Percentiles rank a stretch among this genome's conserved stretches.
These are phyloP conservation scores for Volucella bombylans DNA, from an alignment of 2,888 invertebrate genomes.

Conservation along the genomic window DNA sequence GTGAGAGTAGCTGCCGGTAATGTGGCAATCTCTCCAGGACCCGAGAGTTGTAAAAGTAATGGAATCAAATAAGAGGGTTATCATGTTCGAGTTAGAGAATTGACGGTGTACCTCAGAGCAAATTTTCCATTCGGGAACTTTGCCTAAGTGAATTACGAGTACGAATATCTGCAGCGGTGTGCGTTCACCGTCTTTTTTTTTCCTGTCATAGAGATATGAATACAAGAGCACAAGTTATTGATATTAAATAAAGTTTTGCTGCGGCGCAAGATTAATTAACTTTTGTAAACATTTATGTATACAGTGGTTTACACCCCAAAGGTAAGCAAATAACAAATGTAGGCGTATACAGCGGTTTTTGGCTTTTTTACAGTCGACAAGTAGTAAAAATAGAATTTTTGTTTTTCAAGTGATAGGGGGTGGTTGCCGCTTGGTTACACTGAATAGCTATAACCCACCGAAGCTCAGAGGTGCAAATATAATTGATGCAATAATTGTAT, in stretches of 20 bases:
- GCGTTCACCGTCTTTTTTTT: background rate
- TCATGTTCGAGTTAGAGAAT: slow-evolving; percentile 28
- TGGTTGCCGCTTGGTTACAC: too few species aligned
- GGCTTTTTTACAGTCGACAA: slow-evolving; percentile 36
- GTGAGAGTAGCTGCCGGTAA: slow-evolving; percentile 7
- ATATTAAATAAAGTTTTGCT: slow-evolving; percentile 53
- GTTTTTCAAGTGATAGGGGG: background rate
- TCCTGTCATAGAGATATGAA: slow-evolving; percentile 4
- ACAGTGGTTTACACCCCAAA: slow-evolving; percentile 46
- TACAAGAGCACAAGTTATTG: slow-evolving; percentile 38
- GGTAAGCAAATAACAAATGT: slow-evolving; percentile 47
- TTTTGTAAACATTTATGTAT: slow-evolving; percentile 57
- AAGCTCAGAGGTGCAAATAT: slow-evolving; percentile 43
- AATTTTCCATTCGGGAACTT: slow-evolving; percentile 9
- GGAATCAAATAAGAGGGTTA: slow-evolving; percentile 41
- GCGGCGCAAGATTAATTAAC: slow-evolving; percentile 60
- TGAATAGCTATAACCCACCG: slow-evolving; percentile 29
- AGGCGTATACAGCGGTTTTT: slow-evolving; percentile 25
- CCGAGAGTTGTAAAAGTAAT: slow-evolving; percentile 31
- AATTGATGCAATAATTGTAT: slow-evolving; percentile 40
- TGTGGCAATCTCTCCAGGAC: slow-evolving; percentile 12
- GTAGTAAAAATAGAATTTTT: slow-evolving; percentile 40
- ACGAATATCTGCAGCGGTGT: background rate
- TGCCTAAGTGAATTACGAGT: slow-evolving; percentile 5
- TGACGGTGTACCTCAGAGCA: background rate